A percentile compares a stretch with the other conserved stretches of the same genome.
Conservation (phyloP, 2,888 invertebrate species). For the Stomorhina lunata region DNA sequence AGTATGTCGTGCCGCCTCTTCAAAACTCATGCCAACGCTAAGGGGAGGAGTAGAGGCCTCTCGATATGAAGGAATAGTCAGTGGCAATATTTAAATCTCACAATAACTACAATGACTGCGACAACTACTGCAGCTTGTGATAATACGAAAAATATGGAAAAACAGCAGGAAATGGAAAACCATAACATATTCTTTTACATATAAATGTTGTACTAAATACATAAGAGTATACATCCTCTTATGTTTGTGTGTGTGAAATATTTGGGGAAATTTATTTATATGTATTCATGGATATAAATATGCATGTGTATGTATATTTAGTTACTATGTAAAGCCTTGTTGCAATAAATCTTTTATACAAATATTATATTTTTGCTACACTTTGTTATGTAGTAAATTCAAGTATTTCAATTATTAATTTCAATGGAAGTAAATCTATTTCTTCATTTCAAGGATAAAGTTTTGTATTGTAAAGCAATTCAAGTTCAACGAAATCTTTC, state of each 20-base stretch:
- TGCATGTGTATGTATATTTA: neutral
- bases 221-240: neutral
- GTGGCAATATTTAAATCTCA: slow-evolving; percentile 38
- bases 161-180: slow-evolving; percentile 41
- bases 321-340: neutral
- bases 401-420: neutral
- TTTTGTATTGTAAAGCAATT: neutral
- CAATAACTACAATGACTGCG: slow-evolving; percentile 22
- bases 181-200: slow-evolving; percentile 6
- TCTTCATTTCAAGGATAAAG: neutral
- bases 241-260: neutral
- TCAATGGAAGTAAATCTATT: neutral
- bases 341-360: neutral
- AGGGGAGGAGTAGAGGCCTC: too few relatives aligned
- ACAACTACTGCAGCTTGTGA: slow-evolving; percentile 23
- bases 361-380: neutral
- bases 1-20: neutral
- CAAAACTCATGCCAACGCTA: neutral
- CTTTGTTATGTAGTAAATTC: neutral
- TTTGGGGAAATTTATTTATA: too few relatives aligned
- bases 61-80: neutral
- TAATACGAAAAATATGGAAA: neutral
- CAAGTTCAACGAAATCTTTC: neutral
- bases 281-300: too few relatives aligned
- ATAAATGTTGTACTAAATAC: neutral